Conservation (phyloP, 2,797 vertebrate species). For the Emys orbicularis region DNA sequence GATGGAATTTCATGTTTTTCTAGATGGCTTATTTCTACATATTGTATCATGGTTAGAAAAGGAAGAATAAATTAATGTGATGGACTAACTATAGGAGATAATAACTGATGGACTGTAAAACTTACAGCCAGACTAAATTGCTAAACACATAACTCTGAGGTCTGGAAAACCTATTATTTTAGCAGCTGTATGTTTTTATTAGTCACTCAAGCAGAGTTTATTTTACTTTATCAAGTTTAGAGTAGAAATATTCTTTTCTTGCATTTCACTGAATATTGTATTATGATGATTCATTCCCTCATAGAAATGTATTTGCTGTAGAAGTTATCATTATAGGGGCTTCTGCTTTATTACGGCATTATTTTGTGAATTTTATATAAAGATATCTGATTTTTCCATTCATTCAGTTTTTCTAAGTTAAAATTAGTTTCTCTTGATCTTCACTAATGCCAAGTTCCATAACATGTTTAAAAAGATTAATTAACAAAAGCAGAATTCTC, state of each 20-base stretch:
- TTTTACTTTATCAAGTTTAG: constrained; percentile 6
- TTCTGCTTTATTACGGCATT: constrained; percentile 7
- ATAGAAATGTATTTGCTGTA: constrained; percentile 43
- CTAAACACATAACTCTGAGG: background rate
- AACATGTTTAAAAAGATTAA: constrained; percentile 70
- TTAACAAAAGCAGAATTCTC: constrained; percentile 66
- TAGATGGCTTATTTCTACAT: background rate
- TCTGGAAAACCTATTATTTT: constrained; percentile 17
- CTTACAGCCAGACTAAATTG: background rate
- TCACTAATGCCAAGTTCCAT: constrained; percentile 69
- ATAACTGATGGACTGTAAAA: background rate
- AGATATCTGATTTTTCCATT: background rate
- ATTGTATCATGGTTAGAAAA: background rate
- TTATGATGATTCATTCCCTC: constrained; percentile 44
- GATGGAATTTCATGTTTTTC: background rate
- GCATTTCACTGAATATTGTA: constrained; percentile 23
- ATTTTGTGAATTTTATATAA: background rate
- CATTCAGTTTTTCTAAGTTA: constrained; percentile 57
- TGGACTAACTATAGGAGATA: background rate
- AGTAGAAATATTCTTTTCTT: constrained; percentile 17
- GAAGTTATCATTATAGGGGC: constrained; percentile 36
- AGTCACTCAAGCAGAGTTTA: constrained; percentile 15
- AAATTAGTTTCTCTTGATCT: constrained; percentile 64
- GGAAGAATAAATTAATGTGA: constrained; percentile 1
- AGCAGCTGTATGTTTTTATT: constrained; percentile 38